Evolutionary conservation across 2,113 vertebrate genomes (phyloP).

Genomic region (Ophthalmolycus amberensis): DNA sequence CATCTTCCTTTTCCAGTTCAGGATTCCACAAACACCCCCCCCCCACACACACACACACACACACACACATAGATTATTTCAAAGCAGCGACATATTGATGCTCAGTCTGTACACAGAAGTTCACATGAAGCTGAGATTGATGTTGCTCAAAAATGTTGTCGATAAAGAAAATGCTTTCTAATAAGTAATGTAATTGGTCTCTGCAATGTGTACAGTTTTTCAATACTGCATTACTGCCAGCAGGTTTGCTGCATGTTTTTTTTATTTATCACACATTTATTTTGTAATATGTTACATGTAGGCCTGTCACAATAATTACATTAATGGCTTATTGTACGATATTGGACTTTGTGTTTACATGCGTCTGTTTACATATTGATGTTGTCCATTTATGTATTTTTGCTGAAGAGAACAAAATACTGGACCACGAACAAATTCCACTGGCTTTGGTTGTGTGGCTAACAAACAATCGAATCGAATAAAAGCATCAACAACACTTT

Average conservation of each 20-base stretch:
- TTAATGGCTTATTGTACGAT: too few species aligned
- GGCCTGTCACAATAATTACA: neutral
- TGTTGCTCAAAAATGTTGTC: neutral
- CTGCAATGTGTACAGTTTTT: neutral
- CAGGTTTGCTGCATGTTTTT: constrained; percentile 1
- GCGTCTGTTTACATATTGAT: too few species aligned
- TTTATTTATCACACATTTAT: neutral
- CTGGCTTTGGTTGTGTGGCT: too few species aligned
- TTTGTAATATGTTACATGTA: neutral
- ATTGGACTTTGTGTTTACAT: too few species aligned
- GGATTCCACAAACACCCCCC: neutral
- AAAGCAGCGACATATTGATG: neutral
- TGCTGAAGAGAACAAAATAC: too few species aligned
- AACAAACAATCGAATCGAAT: too few species aligned
- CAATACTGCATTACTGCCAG: neutral
- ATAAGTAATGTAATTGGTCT: neutral
- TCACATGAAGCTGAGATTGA: neutral
- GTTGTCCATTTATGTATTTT: too few species aligned
- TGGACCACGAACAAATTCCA: too few species aligned
- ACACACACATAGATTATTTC: neutral
- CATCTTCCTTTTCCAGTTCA: neutral
- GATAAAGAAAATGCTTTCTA: neutral
- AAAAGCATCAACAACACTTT: too few species aligned
- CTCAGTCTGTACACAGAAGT: neutral
- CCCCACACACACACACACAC: too few species aligned